Base-by-base conservation (phyloP, 2,797 vertebrate genomes). In the Karalla daura region DNA sequence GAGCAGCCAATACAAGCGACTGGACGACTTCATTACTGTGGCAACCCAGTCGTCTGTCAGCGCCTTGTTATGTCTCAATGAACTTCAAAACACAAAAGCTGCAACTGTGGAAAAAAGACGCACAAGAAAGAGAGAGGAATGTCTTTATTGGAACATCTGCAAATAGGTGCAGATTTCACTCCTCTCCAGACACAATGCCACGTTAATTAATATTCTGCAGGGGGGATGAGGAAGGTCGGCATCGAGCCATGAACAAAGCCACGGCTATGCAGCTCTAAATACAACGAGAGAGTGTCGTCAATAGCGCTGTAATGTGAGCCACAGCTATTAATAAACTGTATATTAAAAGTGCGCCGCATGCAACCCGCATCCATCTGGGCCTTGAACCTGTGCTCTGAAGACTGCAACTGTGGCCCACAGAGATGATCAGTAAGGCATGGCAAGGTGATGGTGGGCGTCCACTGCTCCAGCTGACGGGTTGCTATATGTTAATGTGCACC, bases 401-500 rank as follows among this genome's bases (percentile, higher is more conserved):
- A 40, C 69, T 63, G 21, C 63, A 41, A 67, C 30, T 47, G 55
- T 13, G 51, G 9, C 52, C 59, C 60, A 23, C 23, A 27, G 12
- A 21, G 28, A 14, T 9, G 28, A 70, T 79, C 74, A 54, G 79
- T 78, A 45, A n/a, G 18, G 21, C 39, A 27, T 49, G 67, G 82
- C 53, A 86, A 70, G 59, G 17, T 27, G 40, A 65, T 30, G 25
- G 67, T 52, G 54, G 65, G 52, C 64, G 69, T 55, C 39, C n/a
- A 75, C 15, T 36, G 61, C 3, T 30, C 52, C 56, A 67, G 36
- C 40, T 23, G 39, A 68, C 56, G 66, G n/a, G 59, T 78, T 72
- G 75, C 24, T 44, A 40, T 60, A 47, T 69, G 56, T 56, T 79
- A 78, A 84, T 68, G 41, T 61, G 58, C 11, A 37, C 73, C 36